phyloP scores from a whole-genome alignment of 2,113 vertebrate species.

The Balaeniceps rex region DNA sequence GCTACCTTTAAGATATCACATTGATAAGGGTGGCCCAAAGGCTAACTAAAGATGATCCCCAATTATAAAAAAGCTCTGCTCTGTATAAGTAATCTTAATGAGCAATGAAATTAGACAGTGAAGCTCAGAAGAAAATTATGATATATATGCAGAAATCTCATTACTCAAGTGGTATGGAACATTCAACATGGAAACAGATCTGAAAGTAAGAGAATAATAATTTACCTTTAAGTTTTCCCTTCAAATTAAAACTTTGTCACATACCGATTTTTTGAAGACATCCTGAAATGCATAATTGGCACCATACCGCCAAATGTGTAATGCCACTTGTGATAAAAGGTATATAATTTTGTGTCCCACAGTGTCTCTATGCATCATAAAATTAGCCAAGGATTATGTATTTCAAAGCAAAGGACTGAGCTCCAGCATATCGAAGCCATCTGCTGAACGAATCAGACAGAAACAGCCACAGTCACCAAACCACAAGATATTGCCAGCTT shows the following conservation, averaged over 20 bases:
- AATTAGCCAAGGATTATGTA: conserved; percentile 27
- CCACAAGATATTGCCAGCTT: background rate
- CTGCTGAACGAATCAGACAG: conserved; percentile 16
- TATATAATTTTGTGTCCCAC: conserved; percentile 1
- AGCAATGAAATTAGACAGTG: conserved; percentile 1
- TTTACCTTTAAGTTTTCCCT: conserved; percentile 23
- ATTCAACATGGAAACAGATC: background rate
- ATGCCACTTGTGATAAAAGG: conserved; percentile 11
- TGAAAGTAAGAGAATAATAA: conserved; percentile 19
- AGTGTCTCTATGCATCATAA: background rate
- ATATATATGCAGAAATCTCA: background rate
- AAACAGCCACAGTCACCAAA: conserved; percentile 35
- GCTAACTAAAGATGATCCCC: background rate
- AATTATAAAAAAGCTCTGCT: background rate
- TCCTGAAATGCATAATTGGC: conserved; percentile 26
- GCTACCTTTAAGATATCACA: background rate
- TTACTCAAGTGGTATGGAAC: background rate
- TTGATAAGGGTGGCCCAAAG: background rate
- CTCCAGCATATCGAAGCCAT: conserved; percentile 25
- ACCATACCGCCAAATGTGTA: background rate
- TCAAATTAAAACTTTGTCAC: conserved; percentile 24
- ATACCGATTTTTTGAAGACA: background rate
- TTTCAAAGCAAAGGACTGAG: conserved; percentile 18
- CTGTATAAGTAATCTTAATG: background rate
- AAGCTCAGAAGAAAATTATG: conserved; percentile 6